A percentile compares a stretch with the other conserved stretches of the same genome.
These are phyloP conservation scores for Chrysodeixis includens DNA, from an alignment of 2,888 invertebrate species.

Conservation along the genomic window DNA sequence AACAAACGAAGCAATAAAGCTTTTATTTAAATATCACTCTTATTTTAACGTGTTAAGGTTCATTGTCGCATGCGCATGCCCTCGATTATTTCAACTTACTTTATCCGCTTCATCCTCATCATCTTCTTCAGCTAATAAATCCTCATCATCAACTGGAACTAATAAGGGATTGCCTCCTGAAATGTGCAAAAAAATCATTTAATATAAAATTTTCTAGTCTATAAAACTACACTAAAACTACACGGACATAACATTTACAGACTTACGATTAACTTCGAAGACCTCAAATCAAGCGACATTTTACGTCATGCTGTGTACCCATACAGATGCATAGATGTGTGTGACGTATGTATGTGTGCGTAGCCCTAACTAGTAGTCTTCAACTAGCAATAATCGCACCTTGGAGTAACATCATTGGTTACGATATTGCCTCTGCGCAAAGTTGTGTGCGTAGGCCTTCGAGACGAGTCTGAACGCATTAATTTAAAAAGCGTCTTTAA, in stretches of 20 bases:
- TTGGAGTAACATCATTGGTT: conserved; percentile 96
- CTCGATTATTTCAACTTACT: conserved; percentile 75
- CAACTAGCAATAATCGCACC: conserved; percentile 97
- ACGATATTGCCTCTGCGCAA: conserved; percentile 98
- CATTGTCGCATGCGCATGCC: background rate
- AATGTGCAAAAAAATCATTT: conserved; percentile 36
- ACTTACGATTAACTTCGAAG: background rate
- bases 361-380: conserved; percentile 75
- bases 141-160: conserved; percentile 90
- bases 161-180: conserved; percentile 84
- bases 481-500: too few species aligned
- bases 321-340: background rate
- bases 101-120: conserved; percentile 98
- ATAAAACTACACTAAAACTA: background rate
- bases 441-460: conserved; percentile 85
- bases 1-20: too few species aligned
- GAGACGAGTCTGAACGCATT: too few species aligned
- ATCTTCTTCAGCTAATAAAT: conserved; percentile 92
- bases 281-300: background rate
- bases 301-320: background rate
- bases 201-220: too few species aligned
- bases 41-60: background rate
- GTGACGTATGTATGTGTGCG: background rate
- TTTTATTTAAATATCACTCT: background rate
- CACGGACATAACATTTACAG: background rate